Conservation (phyloP, 1,140 invertebrate species). For the Lordiphosa clarofinis region DNA sequence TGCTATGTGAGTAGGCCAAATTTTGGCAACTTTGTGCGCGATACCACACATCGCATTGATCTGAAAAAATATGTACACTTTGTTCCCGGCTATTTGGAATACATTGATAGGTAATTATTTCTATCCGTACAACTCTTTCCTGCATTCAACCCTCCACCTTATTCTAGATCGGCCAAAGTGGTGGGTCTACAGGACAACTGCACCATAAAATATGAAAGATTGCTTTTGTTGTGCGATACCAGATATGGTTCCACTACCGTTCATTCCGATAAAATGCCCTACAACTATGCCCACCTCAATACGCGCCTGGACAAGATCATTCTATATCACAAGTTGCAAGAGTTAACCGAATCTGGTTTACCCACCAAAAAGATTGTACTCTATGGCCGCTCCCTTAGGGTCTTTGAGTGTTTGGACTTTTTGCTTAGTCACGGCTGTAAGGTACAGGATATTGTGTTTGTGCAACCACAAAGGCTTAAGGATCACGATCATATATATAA, state of each 20-base stretch:
- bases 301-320: slow-evolving; percentile 47
- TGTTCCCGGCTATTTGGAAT: slow-evolving; percentile 24
- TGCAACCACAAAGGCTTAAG: slow-evolving; percentile 22
- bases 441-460: slow-evolving; percentile 16
- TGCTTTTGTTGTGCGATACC: slow-evolving; percentile 34
- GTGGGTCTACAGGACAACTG: slow-evolving; percentile 30
- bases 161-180: slow-evolving; percentile 1
- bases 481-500: slow-evolving; percentile 15
- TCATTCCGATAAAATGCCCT: not conserved
- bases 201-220: slow-evolving; percentile 41
- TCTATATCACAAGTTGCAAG: slow-evolving; percentile 49
- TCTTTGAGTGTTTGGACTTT: slow-evolving; percentile 54
- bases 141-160: not conserved
- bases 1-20: slow-evolving; percentile 37
- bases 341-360: not conserved
- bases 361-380: slow-evolving; percentile 10
- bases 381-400: slow-evolving; percentile 31
- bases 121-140: no score
- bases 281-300: slow-evolving; percentile 42
- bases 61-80: slow-evolving; percentile 54
- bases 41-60: slow-evolving; percentile 46
- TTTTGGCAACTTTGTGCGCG: slow-evolving; percentile 38
- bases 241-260: slow-evolving; percentile 19
- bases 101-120: slow-evolving; percentile 29
- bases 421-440: slow-evolving; percentile 32